phyloP scores from a whole-genome alignment of 2,888 invertebrate genomes.

The Anaspis maculata region DNA sequence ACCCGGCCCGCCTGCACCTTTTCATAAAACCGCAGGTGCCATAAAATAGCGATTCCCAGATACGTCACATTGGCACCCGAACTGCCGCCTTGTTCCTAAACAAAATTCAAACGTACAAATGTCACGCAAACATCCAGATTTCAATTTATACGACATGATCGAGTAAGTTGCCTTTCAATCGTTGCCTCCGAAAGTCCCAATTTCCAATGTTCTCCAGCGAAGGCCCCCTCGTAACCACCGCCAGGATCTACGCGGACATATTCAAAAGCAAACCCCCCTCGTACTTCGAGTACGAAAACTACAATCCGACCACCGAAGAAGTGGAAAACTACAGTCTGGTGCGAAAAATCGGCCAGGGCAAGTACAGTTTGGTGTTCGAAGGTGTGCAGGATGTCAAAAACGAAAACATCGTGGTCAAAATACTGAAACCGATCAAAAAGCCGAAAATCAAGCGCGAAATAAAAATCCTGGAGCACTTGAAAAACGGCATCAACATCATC shows the following conservation, averaged over 20 bases:
- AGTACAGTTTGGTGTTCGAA: conserved; percentile 41
- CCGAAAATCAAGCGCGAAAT: conserved; percentile 40
- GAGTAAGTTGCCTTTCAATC: no score
- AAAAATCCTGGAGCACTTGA: conserved; percentile 37
- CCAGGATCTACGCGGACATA: conserved; percentile 35
- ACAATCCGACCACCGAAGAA: conserved; percentile 29
- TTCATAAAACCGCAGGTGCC: no score
- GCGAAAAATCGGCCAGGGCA: conserved; percentile 38
- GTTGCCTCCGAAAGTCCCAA: no score
- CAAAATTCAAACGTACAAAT: no score
- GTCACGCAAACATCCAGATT: no score
- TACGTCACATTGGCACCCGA: no score
- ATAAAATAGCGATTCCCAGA: no score
- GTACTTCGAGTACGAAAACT: conserved; percentile 37
- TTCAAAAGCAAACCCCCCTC: conserved; percentile 30
- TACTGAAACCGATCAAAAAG: conserved; percentile 39
- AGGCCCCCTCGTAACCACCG: conserved; percentile 22
- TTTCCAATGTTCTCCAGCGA: no score
- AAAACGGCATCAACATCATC: conserved; percentile 36
- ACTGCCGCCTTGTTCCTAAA: no score
- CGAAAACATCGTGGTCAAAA: conserved; percentile 36
- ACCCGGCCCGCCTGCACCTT: no score
- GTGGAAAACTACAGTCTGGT: conserved; percentile 34
- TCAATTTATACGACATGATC: no score
- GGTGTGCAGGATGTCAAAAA: conserved; percentile 30